Percentiles rank a stretch among this genome's conserved stretches.
Conservation (phyloP, 2,888 invertebrate species). For the Liposcelis brunnea region DNA sequence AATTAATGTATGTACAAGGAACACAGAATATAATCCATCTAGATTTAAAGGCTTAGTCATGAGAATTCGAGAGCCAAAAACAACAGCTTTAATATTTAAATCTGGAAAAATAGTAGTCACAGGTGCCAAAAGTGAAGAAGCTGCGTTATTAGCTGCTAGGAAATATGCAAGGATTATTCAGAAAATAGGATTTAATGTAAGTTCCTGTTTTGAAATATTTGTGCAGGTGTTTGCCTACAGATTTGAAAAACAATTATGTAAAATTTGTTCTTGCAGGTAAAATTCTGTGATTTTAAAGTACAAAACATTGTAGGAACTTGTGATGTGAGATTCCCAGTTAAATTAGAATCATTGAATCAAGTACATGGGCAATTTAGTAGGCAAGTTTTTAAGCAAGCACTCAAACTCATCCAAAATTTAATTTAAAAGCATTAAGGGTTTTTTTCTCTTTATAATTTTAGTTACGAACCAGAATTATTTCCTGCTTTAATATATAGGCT, state of each 20-base stretch:
- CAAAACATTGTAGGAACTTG: slow-evolving; percentile 79
- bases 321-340: slow-evolving; percentile 71
- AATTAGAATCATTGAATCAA: slow-evolving; percentile 60
- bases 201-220: slow-evolving; percentile 17
- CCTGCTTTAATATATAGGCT: slow-evolving; percentile 50
- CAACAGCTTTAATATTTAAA: slow-evolving; percentile 66
- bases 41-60: slow-evolving; percentile 98
- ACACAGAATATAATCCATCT: slow-evolving; percentile 98
- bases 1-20: slow-evolving; percentile 92
- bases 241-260: neutral
- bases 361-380: slow-evolving; percentile 64
- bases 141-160: slow-evolving; percentile 57
- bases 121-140: slow-evolving; percentile 69
- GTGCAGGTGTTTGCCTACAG: slow-evolving; percentile 30
- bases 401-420: neutral
- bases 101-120: slow-evolving; percentile 81
- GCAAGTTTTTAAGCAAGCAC: slow-evolving; percentile 20
- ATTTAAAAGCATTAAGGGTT: neutral
- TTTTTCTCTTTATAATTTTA: slow-evolving; percentile 12
- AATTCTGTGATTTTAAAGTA: slow-evolving; percentile 63
- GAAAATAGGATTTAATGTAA: slow-evolving; percentile 54
- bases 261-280: slow-evolving; percentile 34
- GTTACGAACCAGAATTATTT: slow-evolving; percentile 48
- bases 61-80: slow-evolving; percentile 73
- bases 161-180: slow-evolving; percentile 71